Evolutionary conservation across 2,888 invertebrate species (phyloP).

Genomic region (Elysia crispata): DNA sequence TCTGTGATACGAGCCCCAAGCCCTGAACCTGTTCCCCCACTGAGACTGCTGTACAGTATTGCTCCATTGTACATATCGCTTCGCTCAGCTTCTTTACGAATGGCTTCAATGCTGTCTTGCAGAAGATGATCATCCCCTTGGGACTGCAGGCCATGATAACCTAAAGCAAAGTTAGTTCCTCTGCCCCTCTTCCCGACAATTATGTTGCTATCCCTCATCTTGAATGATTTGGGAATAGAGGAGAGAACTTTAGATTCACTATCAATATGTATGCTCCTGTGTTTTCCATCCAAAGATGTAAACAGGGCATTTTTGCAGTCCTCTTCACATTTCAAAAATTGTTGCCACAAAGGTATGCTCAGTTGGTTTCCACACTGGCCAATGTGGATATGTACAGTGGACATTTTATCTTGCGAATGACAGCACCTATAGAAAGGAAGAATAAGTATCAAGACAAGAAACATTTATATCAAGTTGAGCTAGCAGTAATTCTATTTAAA

Average conservation of each 20-base stretch:
- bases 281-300: slow-evolving; percentile 57
- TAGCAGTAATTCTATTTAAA: too few relatives aligned
- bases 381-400: slow-evolving; percentile 72
- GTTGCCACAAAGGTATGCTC: slow-evolving; percentile 67
- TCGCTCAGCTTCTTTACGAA: slow-evolving; percentile 72
- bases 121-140: slow-evolving; percentile 67
- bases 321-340: slow-evolving; percentile 18
- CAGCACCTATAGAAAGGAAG: too few relatives aligned
- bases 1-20: slow-evolving; percentile 73
- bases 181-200: slow-evolving; percentile 70
- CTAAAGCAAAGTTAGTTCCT: slow-evolving; percentile 75
- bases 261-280: slow-evolving; percentile 71
- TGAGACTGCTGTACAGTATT: slow-evolving; percentile 73
- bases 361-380: slow-evolving; percentile 77
- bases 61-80: slow-evolving; percentile 72
- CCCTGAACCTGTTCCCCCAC: slow-evolving; percentile 77
- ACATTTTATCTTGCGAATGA: slow-evolving; percentile 58
- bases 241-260: slow-evolving; percentile 63
- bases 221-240: slow-evolving; percentile 38
- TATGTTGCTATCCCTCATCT: slow-evolving; percentile 63
- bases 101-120: slow-evolving; percentile 63
- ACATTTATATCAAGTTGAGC: too few relatives aligned
- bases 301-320: slow-evolving; percentile 30
- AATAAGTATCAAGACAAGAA: too few relatives aligned
- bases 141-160: slow-evolving; percentile 70